Base-by-base conservation (phyloP, 2,797 vertebrate species). In the Crocidura indochinensis region DNA sequence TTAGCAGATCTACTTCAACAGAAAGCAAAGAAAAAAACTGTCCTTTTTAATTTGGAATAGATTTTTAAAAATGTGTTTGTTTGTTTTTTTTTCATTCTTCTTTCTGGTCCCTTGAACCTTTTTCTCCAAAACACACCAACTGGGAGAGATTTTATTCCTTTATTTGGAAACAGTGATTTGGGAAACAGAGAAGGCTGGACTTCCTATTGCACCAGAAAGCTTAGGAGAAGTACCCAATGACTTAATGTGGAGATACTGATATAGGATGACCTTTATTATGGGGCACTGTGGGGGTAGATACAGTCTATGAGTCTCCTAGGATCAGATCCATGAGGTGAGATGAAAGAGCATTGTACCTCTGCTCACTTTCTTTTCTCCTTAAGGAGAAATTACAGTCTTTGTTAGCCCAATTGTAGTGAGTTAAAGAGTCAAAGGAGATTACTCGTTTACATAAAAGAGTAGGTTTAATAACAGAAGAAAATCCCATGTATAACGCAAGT, bases 1-100 rank as follows among this genome's bases (percentile, higher is more conserved):
- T 97, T 26, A 97, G 96, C 96, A 96, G 91, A 90, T 97, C 95
- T 86, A 71, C 95, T 98, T 96, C 95, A 97, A 97, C 22, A 88
- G 47, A 95, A 96, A 96, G 93, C 94, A 96, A 96, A 96, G 92
- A 83, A 20, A n/a, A 91, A 93, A 56, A 91, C 7, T 0, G 85
- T 74, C 94, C 84, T 93, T 97, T 97, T 97, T 93, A 97, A 97
- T 86, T 92, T 75, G 93, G 98, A 97, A 97, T 94, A 83, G 82
- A 97, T 17, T 19, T 60, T 60, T 53, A 5, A 17, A 20, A 19
- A 19, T 60, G 20, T 60, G 7, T 22, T 22, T 8, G 20, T 27
- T 15, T 14, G 14, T 27, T 95, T 94, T 95, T 91, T 79, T 44
- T 76, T 53, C 15, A 20, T 27, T 65, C 64, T 27, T 20, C 93